These are phyloP conservation scores for Morphnarchus princeps DNA, from an alignment of 2,113 vertebrate genomes.

Conservation along the genomic window DNA sequence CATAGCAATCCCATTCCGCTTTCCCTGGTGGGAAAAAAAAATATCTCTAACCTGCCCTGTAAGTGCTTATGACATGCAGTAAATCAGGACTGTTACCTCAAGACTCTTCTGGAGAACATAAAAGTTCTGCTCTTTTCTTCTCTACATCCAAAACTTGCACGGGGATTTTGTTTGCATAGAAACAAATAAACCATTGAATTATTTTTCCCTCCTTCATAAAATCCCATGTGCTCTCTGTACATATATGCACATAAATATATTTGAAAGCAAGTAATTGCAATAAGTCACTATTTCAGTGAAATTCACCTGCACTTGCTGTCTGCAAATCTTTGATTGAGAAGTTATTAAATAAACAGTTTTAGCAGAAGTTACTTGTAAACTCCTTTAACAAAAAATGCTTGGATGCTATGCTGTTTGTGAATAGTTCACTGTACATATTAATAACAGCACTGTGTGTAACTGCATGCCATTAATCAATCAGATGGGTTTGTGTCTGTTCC, in stretches of 20 bases:
- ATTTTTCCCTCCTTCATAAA: neutral
- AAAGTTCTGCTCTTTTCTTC: neutral
- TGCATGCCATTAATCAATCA: neutral
- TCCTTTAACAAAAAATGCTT: neutral
- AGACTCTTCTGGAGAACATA: neutral
- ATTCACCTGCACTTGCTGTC: neutral
- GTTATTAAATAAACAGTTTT: neutral
- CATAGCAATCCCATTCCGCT: neutral
- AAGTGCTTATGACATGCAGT: neutral
- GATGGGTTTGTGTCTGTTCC: neutral
- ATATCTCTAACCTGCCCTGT: neutral
- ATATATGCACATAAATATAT: neutral
- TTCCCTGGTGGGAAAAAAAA: neutral
- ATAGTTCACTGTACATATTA: neutral
- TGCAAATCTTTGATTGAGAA: neutral
- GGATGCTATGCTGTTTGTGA: neutral
- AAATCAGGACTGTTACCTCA: neutral
- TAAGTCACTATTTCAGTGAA: neutral
- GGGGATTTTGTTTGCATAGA: neutral
- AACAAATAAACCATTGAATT: neutral
- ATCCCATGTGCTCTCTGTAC: neutral
- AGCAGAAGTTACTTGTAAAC: neutral
- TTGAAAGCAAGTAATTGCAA: neutral
- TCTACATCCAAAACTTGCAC: neutral
- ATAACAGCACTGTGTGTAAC: neutral